A percentile compares a stretch with the other conserved stretches of the same genome.
These are phyloP conservation scores for Falcaria lacertinaria DNA, from an alignment of 2,888 invertebrate species.

Conservation along the genomic window DNA sequence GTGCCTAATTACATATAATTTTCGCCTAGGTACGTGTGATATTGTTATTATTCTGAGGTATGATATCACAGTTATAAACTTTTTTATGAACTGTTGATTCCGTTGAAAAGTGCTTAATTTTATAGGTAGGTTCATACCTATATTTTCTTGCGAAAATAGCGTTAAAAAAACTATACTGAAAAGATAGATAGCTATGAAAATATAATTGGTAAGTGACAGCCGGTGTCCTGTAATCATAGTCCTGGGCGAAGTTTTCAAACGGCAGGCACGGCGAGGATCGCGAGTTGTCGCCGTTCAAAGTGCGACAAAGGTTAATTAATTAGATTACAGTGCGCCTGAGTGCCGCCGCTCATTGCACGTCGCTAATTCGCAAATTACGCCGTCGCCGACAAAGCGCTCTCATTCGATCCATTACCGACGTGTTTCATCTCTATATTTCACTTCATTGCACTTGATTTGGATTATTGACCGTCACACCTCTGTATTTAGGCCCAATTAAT, in stretches of 20 bases:
- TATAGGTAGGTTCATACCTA: too few species aligned
- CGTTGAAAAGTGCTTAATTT: too few species aligned
- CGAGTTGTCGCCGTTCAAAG: constrained; percentile 10
- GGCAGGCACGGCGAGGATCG: constrained; percentile 22
- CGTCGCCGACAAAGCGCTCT: constrained; percentile 51
- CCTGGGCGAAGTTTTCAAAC: constrained; percentile 13
- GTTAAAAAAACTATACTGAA: too few species aligned
- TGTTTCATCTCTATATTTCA: constrained; percentile 50
- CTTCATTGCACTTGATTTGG: constrained; percentile 46
- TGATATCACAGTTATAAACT: too few species aligned
- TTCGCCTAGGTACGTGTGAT: too few species aligned
- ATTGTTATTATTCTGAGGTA: too few species aligned
- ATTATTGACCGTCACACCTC: constrained; percentile 17
- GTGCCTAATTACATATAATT: too few species aligned
- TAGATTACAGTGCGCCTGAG: constrained; percentile 62
- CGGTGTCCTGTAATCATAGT: background rate
- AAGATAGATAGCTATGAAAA: too few species aligned
- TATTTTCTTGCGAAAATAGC: too few species aligned
- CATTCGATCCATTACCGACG: constrained; percentile 46
- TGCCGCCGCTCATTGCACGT: constrained; percentile 56
- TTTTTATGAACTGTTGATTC: too few species aligned
- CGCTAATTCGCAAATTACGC: constrained; percentile 68
- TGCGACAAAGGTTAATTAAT: constrained; percentile 66
- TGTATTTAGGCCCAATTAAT: constrained; percentile 6
- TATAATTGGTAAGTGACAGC: too few species aligned